Base-by-base conservation (phyloP, 2,888 invertebrate genomes). In the Sthenelais limicola region DNA sequence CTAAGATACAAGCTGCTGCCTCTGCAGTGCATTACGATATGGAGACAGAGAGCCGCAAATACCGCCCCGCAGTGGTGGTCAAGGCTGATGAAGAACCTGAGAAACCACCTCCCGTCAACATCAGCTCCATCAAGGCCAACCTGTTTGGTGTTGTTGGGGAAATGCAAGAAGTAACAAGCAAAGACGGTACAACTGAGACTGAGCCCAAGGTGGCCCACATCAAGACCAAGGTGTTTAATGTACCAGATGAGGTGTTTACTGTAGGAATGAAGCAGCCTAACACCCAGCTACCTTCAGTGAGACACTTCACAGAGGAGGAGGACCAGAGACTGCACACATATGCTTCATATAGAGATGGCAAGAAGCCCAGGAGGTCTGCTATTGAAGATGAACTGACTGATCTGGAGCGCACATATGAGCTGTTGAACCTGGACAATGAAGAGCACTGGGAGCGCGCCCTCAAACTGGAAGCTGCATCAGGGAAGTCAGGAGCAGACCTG, bases 341-440 rank as follows among this genome's bases (percentile, higher is more conserved):
- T 62, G 77, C 71, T 1, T 78, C 78, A 0, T 77, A 72, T 33
- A 74, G 66, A 47, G 83, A 84, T 71, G 76, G 79, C 18, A 80
- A 79, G 47, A 76, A 73, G 30, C 76, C 72, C 38, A 82, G 80
- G 72, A 82, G 78, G 66, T 78, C 81, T 15, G 84, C 83, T 72
- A 78, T 86, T 4, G 77, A 81, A 56, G 85, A 85, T 68, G 84
- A 82, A 9, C 76, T 86, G 30, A 75, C 78, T 3, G 85, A 85
- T 62, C 79, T 86, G 32, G 85, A 86, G 66, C 79, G 80, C 73
- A 83, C 84, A 43, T 85, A 85, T 74, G 80, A 83, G 47, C 79
- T 77, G 49, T 68, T 86, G 30, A 78, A 84, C 72, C 72, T 84
- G 1, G 78, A 82, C 54, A 80, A 81, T 66, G 81, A 81, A 3